Evolutionary conservation across 1,140 invertebrate genomes (phyloP).

Genomic region (Macrostomum lignano): DNA sequence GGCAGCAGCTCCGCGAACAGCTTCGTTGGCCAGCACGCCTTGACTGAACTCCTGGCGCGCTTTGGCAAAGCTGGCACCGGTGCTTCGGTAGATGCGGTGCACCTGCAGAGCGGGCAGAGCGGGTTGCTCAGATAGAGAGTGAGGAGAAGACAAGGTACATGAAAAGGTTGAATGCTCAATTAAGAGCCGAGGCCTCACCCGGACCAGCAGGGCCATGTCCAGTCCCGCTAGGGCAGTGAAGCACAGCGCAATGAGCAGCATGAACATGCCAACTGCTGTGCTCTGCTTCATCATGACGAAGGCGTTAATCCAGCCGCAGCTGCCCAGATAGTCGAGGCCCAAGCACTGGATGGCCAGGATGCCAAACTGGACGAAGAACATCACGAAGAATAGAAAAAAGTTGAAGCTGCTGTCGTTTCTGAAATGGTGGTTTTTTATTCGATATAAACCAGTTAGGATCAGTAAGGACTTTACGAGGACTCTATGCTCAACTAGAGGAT

Average conservation of each 20-base stretch:
- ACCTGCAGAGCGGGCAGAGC: conserved; percentile 36
- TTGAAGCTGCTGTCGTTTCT: conserved; percentile 74
- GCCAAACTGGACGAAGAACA: conserved; percentile 87
- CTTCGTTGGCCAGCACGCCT: conserved; percentile 68
- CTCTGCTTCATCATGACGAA: conserved; percentile 11
- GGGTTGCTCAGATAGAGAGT: background rate
- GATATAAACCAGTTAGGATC: conserved; percentile 3
- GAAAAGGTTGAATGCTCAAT: too few species aligned
- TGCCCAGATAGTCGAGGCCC: conserved; percentile 43
- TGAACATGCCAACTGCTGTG: conserved; percentile 13
- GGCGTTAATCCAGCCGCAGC: conserved; percentile 22
- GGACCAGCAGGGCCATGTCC: conserved; percentile 50
- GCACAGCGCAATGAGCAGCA: conserved; percentile 16
- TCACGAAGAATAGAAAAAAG: conserved; percentile 98
- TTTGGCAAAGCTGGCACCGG: conserved; percentile 74
- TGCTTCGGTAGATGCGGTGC: conserved; percentile 70
- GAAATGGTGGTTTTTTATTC: conserved; percentile 9
- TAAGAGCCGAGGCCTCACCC: conserved; percentile 33
- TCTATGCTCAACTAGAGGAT: too few species aligned
- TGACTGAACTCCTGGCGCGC: conserved; percentile 81
- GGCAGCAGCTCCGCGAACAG: conserved; percentile 56
- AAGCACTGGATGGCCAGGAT: conserved; percentile 51
- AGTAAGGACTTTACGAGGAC: too few species aligned
- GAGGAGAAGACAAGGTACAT: too few species aligned
- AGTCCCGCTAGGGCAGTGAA: conserved; percentile 35